A percentile compares a stretch with the other conserved stretches of the same genome.
These are phyloP conservation scores for Lacerta agilis DNA, from an alignment of 2,797 vertebrate genomes.

Conservation along the genomic window DNA sequence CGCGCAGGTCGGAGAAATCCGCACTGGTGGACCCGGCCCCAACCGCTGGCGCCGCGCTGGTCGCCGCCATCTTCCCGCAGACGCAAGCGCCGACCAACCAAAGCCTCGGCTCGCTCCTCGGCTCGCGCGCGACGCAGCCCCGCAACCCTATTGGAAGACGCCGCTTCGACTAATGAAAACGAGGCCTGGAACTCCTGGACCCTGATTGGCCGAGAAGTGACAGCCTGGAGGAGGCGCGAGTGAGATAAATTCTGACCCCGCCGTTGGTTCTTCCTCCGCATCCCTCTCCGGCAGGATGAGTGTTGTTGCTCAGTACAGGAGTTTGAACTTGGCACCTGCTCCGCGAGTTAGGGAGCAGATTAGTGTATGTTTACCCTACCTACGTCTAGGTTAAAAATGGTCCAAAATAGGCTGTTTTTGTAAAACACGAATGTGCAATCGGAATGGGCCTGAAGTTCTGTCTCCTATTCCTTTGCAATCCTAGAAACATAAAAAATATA, in stretches of 20 bases:
- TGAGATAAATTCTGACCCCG: too few species aligned
- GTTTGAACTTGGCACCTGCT: neutral
- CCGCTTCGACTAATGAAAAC: conserved; percentile 39
- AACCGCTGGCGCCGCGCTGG: conserved; percentile 61
- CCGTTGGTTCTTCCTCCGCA: too few species aligned
- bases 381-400: too few species aligned
- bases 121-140: neutral
- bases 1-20: conserved; percentile 87
- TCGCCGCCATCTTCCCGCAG: conserved; percentile 67
- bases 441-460: neutral
- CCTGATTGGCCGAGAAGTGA: conserved; percentile 7
- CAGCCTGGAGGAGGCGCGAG: neutral
- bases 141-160: conserved; percentile 47
- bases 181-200: rapidly evolving
- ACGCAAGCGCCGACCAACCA: conserved; percentile 44
- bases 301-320: too few species aligned
- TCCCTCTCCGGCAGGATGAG: neutral
- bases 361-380: too few species aligned
- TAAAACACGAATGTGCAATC: neutral
- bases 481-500: neutral
- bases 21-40: conserved; percentile 68
- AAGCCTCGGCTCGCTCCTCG: neutral
- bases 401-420: neutral
- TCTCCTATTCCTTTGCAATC: neutral
- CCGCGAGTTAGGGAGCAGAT: neutral